Evolutionary conservation across 2,888 invertebrate genomes (phyloP), one percentile per base, ranked within the genome.

Genomic region (Petrolisthes cinctipes): DNA sequence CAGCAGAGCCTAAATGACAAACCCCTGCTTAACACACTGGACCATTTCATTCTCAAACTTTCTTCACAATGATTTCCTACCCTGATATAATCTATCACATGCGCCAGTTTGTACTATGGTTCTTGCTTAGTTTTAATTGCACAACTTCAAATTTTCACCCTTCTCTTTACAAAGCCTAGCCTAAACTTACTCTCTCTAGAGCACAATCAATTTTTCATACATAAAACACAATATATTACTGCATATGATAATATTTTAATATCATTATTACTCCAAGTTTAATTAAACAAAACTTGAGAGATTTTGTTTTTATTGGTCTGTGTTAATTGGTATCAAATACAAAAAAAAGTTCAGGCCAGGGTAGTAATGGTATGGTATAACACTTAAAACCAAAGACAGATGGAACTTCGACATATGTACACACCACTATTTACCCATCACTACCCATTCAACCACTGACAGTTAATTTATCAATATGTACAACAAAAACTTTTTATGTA

Each of bases 261-360:
- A 71, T n/a, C 6, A 71, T 71, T 2, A 51, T 73, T 4, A 3
- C 17, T 84, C 76, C 85, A 86, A 86, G 86, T 86, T 86, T 82
- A 88, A 88, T 88, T 88, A 88, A 88, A 88, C 87, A 88, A 88
- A 88, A 83, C 83, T 76, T 84, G 84, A 84, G 75, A 88, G 80
- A 73, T 88, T 88, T 83, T 84, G 83, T 88, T 88, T 88, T 88
- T 88, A 88, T 88, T 88, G 81, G 84, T 84, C 87, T 88, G 71
- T 88, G 83, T 88, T 88, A 84, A 88, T 88, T 81, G 84, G 81
- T 88, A 84, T 88, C 87, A 84, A 88, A 84, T 88, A 88, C 87
- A 88, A 88, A 87, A 88, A 84, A 84, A 88, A 88, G 87, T 84
- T 84, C 84, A 84, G 84, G 87, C 84, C 79, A 83, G 87, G 87